A percentile compares a stretch with the other conserved stretches of the same genome.
These are phyloP conservation scores for Phoeniculus purpureus DNA, from an alignment of 2,797 vertebrate genomes.

Conservation along the genomic window DNA sequence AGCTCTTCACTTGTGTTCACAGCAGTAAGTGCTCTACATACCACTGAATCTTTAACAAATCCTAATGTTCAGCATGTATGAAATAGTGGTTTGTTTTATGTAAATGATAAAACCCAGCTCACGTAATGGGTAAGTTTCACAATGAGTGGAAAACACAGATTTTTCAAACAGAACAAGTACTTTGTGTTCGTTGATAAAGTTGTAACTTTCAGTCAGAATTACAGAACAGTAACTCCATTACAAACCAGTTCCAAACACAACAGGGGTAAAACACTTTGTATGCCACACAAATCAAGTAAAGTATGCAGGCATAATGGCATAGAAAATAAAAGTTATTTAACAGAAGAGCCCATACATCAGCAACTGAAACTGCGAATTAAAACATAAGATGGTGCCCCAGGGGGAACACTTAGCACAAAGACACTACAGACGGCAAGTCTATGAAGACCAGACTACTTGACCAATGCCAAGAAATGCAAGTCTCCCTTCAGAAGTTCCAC, in stretches of 20 bases:
- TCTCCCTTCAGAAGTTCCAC: constrained; percentile 26
- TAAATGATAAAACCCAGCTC: background rate
- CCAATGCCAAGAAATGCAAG: constrained; percentile 40
- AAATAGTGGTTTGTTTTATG: constrained; percentile 18
- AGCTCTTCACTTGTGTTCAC: constrained; percentile 61
- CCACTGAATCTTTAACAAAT: constrained; percentile 26
- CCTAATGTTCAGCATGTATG: background rate
- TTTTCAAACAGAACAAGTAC: constrained; percentile 14
- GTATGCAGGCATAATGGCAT: constrained; percentile 42
- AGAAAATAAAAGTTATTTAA: constrained; percentile 68
- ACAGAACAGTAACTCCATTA: constrained; percentile 1
- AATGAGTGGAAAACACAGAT: background rate
- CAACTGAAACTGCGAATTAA: constrained; percentile 63
- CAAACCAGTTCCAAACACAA: constrained; percentile 40
- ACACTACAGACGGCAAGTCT: constrained; percentile 43
- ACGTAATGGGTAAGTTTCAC: background rate
- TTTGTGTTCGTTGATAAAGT: constrained; percentile 7
- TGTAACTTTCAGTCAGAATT: constrained; percentile 18
- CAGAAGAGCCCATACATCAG: constrained; percentile 71
- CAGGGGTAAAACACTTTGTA: background rate
- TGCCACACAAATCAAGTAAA: constrained; percentile 47
- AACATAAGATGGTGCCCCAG: constrained; percentile 52
- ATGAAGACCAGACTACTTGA: constrained; percentile 50
- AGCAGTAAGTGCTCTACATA: constrained; percentile 51
- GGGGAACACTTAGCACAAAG: constrained; percentile 69